These are phyloP conservation scores for Bursaphelenchus okinawaensis DNA, from an alignment of 2,888 invertebrate species.

Conservation along the genomic window DNA sequence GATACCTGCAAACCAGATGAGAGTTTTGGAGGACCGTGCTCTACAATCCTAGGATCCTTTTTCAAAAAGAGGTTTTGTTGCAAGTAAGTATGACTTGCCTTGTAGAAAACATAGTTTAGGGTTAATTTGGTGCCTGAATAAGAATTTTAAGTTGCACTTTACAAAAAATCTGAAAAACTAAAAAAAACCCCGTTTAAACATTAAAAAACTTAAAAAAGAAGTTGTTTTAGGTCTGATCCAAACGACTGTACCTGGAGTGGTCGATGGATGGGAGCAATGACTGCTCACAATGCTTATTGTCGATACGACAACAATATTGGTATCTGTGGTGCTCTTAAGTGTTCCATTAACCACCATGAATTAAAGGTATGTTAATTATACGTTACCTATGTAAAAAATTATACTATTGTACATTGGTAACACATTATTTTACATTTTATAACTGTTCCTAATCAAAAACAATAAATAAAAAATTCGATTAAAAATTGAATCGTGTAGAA, in stretches of 20 bases:
- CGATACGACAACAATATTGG: slow-evolving; percentile 40
- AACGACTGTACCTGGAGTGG: slow-evolving; percentile 50
- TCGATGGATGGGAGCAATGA: slow-evolving; percentile 53
- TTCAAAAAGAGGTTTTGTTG: slow-evolving; percentile 52
- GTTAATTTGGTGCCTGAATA: too few relatives aligned
- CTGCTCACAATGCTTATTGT: slow-evolving; percentile 51
- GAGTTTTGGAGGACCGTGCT: slow-evolving; percentile 50
- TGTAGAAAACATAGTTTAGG: neutral
- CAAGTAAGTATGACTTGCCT: slow-evolving; percentile 32
- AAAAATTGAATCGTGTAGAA: too few relatives aligned
- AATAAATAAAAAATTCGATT: neutral
- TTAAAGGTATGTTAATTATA: slow-evolving; percentile 21
- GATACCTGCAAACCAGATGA: slow-evolving; percentile 45
- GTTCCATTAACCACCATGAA: slow-evolving; percentile 46
- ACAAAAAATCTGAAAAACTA: too few relatives aligned
- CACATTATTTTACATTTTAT: neutral
- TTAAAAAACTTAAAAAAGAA: too few relatives aligned
- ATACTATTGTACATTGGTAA: neutral
- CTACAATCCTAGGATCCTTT: slow-evolving; percentile 45
- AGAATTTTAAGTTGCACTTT: too few relatives aligned
- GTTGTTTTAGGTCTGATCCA: slow-evolving; percentile 46
- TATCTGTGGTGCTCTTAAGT: slow-evolving; percentile 42
- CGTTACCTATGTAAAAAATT: too few relatives aligned
- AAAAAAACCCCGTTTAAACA: too few relatives aligned
- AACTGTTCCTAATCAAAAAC: neutral